Evolutionary conservation across 2,888 invertebrate genomes (phyloP).

Genomic region (Megamerina dolium): DNA sequence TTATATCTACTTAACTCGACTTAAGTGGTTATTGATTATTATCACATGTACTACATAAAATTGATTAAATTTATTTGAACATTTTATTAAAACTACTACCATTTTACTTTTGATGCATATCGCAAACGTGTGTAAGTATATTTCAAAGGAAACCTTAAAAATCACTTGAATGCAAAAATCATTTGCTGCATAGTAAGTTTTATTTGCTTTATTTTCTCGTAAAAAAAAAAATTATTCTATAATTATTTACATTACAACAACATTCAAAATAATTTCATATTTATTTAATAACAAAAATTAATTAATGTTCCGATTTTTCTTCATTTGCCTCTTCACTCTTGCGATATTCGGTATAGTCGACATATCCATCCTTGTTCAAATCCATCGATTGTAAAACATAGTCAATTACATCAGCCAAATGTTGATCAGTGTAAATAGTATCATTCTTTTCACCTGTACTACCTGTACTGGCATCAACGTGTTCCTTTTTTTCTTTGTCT

Average conservation of each 20-base stretch:
- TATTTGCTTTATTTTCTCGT: background rate
- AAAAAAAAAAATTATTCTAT: too few relatives aligned
- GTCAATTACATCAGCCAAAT: conserved; percentile 56
- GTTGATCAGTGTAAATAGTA: conserved; percentile 52
- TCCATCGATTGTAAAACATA: conserved; percentile 62
- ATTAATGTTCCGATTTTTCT: background rate
- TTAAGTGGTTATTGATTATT: too few relatives aligned
- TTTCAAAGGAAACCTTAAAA: too few relatives aligned
- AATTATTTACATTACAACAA: too few relatives aligned
- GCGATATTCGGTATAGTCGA: conserved; percentile 61
- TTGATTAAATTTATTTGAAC: too few relatives aligned
- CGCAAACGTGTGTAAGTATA: too few relatives aligned
- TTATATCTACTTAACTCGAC: too few relatives aligned
- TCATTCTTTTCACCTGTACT: conserved; percentile 39
- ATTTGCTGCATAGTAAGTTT: background rate
- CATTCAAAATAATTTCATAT: background rate
- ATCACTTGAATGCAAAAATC: background rate
- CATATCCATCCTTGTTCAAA: conserved; percentile 66
- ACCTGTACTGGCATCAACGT: background rate
- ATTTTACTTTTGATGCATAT: too few relatives aligned
- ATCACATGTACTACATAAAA: too few relatives aligned
- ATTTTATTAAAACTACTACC: too few relatives aligned
- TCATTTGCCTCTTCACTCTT: conserved; percentile 29
- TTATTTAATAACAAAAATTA: conserved; percentile 1
- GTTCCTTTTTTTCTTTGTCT: conserved; percentile 12